Evolutionary conservation across 2,888 invertebrate species (phyloP).

Genomic region (Hofmannophila pseudospretella): DNA sequence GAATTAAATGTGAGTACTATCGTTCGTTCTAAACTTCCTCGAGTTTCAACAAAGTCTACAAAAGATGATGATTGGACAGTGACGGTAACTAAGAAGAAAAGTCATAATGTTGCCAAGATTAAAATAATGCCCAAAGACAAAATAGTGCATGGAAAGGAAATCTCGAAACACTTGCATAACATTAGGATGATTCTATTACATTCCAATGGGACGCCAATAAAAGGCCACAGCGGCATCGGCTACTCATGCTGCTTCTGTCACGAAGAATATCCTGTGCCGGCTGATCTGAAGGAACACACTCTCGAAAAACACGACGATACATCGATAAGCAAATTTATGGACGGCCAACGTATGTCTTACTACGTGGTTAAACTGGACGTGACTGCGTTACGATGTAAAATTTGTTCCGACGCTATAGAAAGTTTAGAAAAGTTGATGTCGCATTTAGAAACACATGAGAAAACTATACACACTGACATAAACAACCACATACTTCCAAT

Average conservation of each 20-base stretch:
- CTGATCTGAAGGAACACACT: not conserved
- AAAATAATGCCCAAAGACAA: too few relatives aligned
- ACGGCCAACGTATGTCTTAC: not conserved
- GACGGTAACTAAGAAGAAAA: slow-evolving; percentile 2
- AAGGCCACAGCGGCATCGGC: not conserved
- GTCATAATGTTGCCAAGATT: too few relatives aligned
- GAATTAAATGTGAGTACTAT: too few relatives aligned
- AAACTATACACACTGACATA: not conserved
- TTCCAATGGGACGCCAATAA: not conserved
- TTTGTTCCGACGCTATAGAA: not conserved
- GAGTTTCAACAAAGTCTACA: not conserved
- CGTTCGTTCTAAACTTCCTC: too few relatives aligned
- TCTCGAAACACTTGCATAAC: slow-evolving; percentile 20
- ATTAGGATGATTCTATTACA: not conserved
- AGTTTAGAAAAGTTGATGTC: not conserved
- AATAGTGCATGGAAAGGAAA: too few relatives aligned
- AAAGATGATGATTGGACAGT: not conserved
- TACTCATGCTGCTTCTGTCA: not conserved
- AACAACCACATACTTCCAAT: slow-evolving; percentile 27
- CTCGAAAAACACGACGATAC: not conserved
- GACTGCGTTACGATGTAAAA: not conserved
- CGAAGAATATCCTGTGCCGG: not conserved
- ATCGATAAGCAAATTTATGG: not conserved
- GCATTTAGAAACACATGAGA: not conserved
- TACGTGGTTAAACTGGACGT: not conserved